Conservation (phyloP, 2,888 invertebrate species). For the Erannis defoliaria region DNA sequence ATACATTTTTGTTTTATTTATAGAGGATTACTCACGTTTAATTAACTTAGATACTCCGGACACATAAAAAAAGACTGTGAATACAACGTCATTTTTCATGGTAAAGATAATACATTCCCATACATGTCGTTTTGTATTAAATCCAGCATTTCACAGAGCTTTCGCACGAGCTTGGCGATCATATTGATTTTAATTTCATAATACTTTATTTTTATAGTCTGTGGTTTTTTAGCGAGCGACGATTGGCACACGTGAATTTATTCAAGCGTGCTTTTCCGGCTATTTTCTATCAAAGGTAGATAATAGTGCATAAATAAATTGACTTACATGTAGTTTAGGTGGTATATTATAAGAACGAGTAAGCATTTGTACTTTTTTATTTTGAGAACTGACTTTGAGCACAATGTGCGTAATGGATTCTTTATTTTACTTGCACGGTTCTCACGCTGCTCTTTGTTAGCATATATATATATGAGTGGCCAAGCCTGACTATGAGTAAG, state of each 20-base stretch:
- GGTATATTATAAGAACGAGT: neutral
- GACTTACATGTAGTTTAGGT: neutral
- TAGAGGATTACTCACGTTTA: too few relatives aligned
- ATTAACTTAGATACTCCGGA: too few relatives aligned
- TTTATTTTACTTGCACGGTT: constrained; percentile 24
- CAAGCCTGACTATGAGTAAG: constrained; percentile 29
- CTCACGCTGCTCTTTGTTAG: constrained; percentile 31
- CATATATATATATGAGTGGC: constrained; percentile 16
- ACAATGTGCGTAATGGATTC: constrained; percentile 10
- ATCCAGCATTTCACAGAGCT: constrained; percentile 7
- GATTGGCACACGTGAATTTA: constrained; percentile 3
- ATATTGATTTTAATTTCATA: constrained; percentile 21
- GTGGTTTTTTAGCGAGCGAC: neutral
- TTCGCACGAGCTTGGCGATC: constrained; percentile 1
- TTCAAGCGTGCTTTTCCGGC: neutral
- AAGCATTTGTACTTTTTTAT: neutral
- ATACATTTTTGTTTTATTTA: too few relatives aligned
- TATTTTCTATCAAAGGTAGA: neutral
- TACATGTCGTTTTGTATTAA: neutral
- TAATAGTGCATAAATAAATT: neutral
- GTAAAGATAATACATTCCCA: neutral
- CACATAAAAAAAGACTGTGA: too few relatives aligned
- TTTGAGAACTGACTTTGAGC: constrained; percentile 9
- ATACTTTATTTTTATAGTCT: constrained; percentile 17
- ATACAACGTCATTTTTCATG: neutral